Evolutionary conservation across 2,888 invertebrate genomes (phyloP).

Genomic region (Paralinhomoeus sp.): DNA sequence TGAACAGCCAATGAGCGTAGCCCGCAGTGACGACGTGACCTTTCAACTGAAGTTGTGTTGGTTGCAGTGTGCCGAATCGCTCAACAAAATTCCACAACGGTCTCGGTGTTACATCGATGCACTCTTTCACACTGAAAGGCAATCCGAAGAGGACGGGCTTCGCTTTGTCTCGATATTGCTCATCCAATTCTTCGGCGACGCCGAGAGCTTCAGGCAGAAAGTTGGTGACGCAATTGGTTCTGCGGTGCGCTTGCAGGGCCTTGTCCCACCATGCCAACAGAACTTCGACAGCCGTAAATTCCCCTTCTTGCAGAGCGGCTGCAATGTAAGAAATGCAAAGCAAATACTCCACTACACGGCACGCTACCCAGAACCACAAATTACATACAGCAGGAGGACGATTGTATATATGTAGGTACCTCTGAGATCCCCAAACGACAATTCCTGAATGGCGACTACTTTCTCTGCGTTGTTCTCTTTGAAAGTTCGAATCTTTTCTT

Average conservation of each 20-base stretch:
- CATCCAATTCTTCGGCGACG: constrained; percentile 11
- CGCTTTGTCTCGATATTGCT: constrained; percentile 4
- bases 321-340: too few relatives aligned
- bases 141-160: constrained; percentile 20
- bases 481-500: too few relatives aligned
- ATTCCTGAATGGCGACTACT: too few relatives aligned
- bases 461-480: too few relatives aligned
- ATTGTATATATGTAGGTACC: too few relatives aligned
- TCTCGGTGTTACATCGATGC: background rate
- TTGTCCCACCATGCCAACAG: constrained; percentile 3
- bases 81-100: too few relatives aligned
- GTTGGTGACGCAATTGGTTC: constrained; percentile 17
- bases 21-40: constrained; percentile 22
- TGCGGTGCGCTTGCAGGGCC: constrained; percentile 11
- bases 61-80: too few relatives aligned
- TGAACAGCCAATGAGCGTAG: constrained; percentile 19
- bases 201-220: constrained; percentile 14
- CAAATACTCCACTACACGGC: too few relatives aligned
- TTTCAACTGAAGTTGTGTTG: constrained; percentile 14
- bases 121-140: constrained; percentile 21
- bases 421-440: too few relatives aligned
- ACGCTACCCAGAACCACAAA: too few relatives aligned
- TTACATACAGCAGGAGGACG: too few relatives aligned
- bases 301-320: background rate
- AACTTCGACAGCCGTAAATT: background rate